A percentile compares a stretch with the other conserved stretches of the same genome.
Conservation (phyloP, 1,140 invertebrate species). For the Neomicropteryx cornuta region DNA sequence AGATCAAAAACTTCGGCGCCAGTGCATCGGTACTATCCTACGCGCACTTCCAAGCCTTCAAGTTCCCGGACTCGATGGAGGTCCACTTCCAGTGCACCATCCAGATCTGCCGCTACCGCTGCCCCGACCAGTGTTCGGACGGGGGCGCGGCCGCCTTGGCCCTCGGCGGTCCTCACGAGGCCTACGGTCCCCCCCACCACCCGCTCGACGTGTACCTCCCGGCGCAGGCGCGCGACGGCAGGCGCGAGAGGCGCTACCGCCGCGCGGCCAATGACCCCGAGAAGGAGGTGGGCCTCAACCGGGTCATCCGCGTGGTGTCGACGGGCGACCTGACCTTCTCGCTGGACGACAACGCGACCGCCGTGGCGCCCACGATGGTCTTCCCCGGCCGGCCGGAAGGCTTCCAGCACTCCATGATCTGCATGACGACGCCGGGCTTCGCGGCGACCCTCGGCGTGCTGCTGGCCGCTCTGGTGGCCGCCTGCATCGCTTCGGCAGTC, state of each 20-base stretch:
- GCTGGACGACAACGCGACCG: constrained; percentile 46
- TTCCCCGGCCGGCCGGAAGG: constrained; percentile 47
- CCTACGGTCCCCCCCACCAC: constrained; percentile 57
- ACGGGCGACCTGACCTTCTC: constrained; percentile 76
- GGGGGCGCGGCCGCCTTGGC: constrained; percentile 33
- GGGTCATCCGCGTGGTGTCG: constrained; percentile 74
- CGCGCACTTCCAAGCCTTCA: constrained; percentile 90
- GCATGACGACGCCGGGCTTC: constrained; percentile 86
- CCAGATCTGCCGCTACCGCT: constrained; percentile 87
- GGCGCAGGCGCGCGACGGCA: constrained; percentile 55
- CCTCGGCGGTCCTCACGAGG: constrained; percentile 43
- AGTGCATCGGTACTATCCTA: constrained; percentile 86
- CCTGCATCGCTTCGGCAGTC: constrained; percentile 73
- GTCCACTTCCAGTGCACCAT: constrained; percentile 95
- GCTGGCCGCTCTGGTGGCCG: constrained; percentile 66
- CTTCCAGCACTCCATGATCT: constrained; percentile 53
- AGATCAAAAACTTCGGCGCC: constrained; percentile 91
- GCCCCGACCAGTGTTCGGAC: constrained; percentile 80
- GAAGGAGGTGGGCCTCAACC: constrained; percentile 72
- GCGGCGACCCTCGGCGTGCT: constrained; percentile 73
- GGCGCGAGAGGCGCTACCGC: constrained; percentile 53
- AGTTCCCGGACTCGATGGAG: constrained; percentile 94
- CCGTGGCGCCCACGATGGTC: constrained; percentile 48
- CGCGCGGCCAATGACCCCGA: constrained; percentile 48
- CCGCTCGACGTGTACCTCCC: constrained; percentile 52